phyloP scores from a whole-genome alignment of 2,888 invertebrate species.

The Labia minor region DNA sequence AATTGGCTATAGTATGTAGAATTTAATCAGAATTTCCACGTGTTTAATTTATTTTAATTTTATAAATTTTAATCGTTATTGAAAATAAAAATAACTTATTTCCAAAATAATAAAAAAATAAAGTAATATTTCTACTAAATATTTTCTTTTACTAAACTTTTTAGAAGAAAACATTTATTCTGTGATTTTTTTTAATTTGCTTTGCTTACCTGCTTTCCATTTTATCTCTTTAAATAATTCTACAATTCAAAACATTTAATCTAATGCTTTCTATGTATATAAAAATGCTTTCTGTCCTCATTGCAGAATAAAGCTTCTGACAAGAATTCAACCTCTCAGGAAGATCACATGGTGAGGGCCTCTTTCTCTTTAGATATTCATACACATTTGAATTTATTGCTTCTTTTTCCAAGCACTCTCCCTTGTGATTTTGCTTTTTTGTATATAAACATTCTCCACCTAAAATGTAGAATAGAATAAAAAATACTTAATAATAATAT shows the following conservation, averaged over 20 bases:
- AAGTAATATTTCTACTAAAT: too few relatives aligned
- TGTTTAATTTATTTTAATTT: too few relatives aligned
- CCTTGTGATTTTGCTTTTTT: background rate
- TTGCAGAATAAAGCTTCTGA: constrained; percentile 1
- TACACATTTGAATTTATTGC: background rate
- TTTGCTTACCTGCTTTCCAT: too few relatives aligned
- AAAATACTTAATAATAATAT: background rate
- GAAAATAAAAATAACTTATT: too few relatives aligned
- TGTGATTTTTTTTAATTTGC: too few relatives aligned
- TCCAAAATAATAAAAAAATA: too few relatives aligned
- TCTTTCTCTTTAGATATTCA: background rate
- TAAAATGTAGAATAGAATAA: background rate
- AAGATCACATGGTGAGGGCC: background rate
- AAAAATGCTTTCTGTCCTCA: constrained; percentile 5
- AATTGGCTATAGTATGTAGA: too few relatives aligned
- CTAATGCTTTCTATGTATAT: background rate
- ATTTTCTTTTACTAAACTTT: too few relatives aligned
- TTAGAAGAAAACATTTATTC: too few relatives aligned
- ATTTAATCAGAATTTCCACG: too few relatives aligned
- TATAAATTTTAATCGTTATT: too few relatives aligned
- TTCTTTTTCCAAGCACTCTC: background rate
- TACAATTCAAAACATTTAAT: background rate
- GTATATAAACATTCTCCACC: background rate
- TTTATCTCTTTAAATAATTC: too few relatives aligned
- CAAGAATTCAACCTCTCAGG: background rate